phyloP scores from a whole-genome alignment of 2,888 invertebrate genomes.

The Pandemis cinnamomeana region DNA sequence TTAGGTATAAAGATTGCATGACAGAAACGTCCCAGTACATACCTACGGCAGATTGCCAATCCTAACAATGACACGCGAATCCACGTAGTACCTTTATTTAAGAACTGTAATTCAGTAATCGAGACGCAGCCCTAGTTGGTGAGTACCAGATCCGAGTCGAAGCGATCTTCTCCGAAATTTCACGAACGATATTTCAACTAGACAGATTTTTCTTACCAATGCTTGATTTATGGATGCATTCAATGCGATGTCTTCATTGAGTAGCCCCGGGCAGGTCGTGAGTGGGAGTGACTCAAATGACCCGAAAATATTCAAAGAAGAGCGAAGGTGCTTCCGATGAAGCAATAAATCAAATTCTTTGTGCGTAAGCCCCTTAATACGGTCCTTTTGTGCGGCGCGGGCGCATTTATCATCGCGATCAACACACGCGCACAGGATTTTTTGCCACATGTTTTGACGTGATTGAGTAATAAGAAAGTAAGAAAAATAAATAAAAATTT shows the following conservation, averaged over 20 bases:
- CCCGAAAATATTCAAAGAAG: slow-evolving; percentile 71
- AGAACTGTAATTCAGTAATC: slow-evolving; percentile 42
- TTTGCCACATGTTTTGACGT: slow-evolving; percentile 36
- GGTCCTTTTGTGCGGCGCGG: slow-evolving; percentile 62
- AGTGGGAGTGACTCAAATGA: slow-evolving; percentile 74
- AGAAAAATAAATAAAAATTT: slow-evolving; percentile 32
- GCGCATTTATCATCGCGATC: slow-evolving; percentile 68
- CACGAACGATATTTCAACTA: slow-evolving; percentile 66
- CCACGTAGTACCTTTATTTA: slow-evolving; percentile 36
- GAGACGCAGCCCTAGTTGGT: slow-evolving; percentile 41
- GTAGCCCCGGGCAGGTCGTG: slow-evolving; percentile 77
- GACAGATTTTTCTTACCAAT: slow-evolving; percentile 58
- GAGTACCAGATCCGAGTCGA: slow-evolving; percentile 20
- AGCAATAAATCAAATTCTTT: slow-evolving; percentile 80
- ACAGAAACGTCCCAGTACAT: neutral
- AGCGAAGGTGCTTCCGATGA: slow-evolving; percentile 61
- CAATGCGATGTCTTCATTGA: slow-evolving; percentile 77
- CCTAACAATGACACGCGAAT: slow-evolving; percentile 37
- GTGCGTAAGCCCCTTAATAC: slow-evolving; percentile 67
- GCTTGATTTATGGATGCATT: slow-evolving; percentile 76
- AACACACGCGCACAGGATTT: slow-evolving; percentile 47
- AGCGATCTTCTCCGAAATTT: slow-evolving; percentile 45
- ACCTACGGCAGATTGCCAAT: slow-evolving; percentile 21
- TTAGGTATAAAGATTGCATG: no score
- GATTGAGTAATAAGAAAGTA: slow-evolving; percentile 40